Percentiles rank a stretch among this genome's conserved stretches.
These are phyloP conservation scores for Cyanistes caeruleus DNA, from an alignment of 2,113 vertebrate genomes.

Conservation along the genomic window DNA sequence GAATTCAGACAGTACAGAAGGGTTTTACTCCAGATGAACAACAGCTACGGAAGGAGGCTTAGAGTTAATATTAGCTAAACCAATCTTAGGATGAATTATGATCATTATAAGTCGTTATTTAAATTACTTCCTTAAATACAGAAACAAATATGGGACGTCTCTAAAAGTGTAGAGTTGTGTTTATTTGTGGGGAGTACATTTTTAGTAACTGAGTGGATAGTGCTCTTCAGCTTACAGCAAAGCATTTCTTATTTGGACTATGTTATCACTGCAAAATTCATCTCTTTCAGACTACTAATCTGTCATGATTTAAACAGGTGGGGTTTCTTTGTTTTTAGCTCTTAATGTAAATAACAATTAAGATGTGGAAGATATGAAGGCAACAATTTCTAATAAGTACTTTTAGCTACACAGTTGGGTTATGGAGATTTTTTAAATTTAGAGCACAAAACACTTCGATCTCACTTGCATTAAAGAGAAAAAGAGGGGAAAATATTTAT, in stretches of 20 bases:
- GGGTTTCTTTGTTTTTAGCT: neutral
- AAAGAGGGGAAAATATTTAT: neutral
- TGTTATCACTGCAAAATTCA: neutral
- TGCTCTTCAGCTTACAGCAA: neutral
- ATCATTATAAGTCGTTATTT: neutral
- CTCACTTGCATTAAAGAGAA: neutral
- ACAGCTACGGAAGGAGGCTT: neutral
- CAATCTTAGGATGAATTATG: neutral
- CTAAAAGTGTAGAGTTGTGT: neutral
- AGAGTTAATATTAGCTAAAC: neutral
- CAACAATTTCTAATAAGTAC: slow-evolving; percentile 8
- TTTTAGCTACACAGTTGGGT: neutral
- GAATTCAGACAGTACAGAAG: neutral
- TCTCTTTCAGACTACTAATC: slow-evolving; percentile 32
- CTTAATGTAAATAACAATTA: neutral
- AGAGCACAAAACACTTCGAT: neutral
- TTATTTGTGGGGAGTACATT: neutral
- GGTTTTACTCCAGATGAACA: neutral
- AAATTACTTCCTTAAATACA: neutral
- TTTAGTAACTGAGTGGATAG: neutral
- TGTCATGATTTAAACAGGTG: neutral
- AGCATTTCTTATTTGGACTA: neutral
- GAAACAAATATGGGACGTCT: neutral
- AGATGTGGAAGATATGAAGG: neutral
- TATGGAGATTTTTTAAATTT: neutral